These are phyloP conservation scores for Pempheris klunzingeri DNA, from an alignment of 2,797 vertebrate genomes.

Conservation along the genomic window DNA sequence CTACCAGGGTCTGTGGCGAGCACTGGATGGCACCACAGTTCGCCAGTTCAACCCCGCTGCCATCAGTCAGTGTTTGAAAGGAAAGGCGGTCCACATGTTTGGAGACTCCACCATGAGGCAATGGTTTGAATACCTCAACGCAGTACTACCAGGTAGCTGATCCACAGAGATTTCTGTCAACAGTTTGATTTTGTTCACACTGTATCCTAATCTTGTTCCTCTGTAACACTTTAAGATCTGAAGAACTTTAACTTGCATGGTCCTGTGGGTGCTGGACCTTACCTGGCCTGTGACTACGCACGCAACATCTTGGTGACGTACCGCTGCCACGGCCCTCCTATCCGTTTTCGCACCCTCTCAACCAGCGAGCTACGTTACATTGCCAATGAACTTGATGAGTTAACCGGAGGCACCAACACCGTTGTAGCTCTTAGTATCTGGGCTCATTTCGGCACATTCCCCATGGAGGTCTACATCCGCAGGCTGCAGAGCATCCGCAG, in stretches of 20 bases:
- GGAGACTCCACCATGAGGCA: conserved; percentile 95
- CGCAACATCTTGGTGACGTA: conserved; percentile 89
- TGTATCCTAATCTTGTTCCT: background rate
- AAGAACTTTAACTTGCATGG: conserved; percentile 16
- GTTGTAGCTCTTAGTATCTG: conserved; percentile 90
- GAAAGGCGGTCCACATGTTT: conserved; percentile 90
- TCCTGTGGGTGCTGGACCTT: conserved; percentile 88
- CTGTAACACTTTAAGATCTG: conserved; percentile 19
- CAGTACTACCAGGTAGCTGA: conserved; percentile 87
- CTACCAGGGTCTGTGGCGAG: conserved; percentile 87
- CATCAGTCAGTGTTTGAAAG: conserved; percentile 88
- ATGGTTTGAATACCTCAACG: conserved; percentile 91
- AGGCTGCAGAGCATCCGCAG: conserved; percentile 90
- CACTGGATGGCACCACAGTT: conserved; percentile 78
- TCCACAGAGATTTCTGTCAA: background rate
- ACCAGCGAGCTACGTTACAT: conserved; percentile 89
- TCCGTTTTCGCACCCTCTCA: conserved; percentile 85
- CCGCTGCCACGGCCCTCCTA: conserved; percentile 91
- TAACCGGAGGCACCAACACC: conserved; percentile 88
- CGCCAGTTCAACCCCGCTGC: conserved; percentile 86
- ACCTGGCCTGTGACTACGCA: conserved; percentile 87
- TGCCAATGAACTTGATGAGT: conserved; percentile 90
- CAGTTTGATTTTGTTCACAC: background rate
- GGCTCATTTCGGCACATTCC: conserved; percentile 94
- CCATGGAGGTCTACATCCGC: conserved; percentile 90